Evolutionary conservation across 1,140 invertebrate species (phyloP).

Genomic region (Lepeophtheirus salmonis): DNA sequence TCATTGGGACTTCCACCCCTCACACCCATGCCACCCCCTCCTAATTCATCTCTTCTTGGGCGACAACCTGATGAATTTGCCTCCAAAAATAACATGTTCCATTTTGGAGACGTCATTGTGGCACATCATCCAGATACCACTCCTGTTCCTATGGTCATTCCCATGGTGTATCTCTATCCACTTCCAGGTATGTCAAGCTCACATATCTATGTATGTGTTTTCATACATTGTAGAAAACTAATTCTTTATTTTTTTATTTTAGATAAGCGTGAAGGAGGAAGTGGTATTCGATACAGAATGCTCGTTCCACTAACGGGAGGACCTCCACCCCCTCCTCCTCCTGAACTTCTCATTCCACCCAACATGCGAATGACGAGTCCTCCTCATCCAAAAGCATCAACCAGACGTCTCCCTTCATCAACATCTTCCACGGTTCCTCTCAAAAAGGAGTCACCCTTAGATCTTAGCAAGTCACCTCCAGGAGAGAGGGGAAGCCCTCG

Average conservation of each 20-base stretch:
- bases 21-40: background rate
- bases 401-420: background rate
- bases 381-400: background rate
- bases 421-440: too few species aligned
- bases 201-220: too few species aligned
- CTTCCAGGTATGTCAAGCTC: background rate
- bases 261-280: background rate
- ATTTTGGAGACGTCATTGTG: constrained; percentile 10
- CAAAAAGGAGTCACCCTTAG: background rate
- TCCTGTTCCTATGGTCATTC: constrained; percentile 14
- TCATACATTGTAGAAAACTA: too few species aligned
- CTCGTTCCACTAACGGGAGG: constrained; percentile 7
- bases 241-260: background rate
- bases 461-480: constrained; percentile 9
- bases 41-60: background rate
- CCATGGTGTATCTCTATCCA: constrained; percentile 12
- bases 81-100: constrained; percentile 14
- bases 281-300: constrained; percentile 4
- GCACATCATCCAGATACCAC: constrained; percentile 8
- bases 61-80: background rate
- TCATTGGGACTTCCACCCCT: background rate
- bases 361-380: background rate
- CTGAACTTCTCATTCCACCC: background rate
- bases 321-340: background rate
- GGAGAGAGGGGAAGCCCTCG: background rate